Conservation (phyloP, 1,140 invertebrate species). For the Aphaenogaster rudis region DNA sequence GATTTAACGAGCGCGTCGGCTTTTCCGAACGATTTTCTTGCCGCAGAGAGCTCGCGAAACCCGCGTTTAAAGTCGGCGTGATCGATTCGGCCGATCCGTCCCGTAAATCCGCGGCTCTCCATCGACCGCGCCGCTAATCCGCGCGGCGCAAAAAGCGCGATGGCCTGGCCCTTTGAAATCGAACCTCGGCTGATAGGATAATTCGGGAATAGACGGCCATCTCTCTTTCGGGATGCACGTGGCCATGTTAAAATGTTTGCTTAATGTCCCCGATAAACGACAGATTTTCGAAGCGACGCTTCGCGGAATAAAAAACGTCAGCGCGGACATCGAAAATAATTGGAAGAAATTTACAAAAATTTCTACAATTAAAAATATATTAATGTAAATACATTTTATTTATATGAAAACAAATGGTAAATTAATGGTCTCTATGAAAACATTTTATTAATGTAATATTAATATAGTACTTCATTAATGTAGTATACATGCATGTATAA, state of each 20-base stretch:
- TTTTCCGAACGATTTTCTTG: conserved; percentile 37
- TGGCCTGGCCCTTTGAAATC: not conserved
- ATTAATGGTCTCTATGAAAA: not conserved
- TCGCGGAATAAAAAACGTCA: not conserved
- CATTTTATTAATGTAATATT: not conserved
- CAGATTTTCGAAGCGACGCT: not conserved
- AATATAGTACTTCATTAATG: too few species aligned
- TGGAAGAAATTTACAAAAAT: not conserved
- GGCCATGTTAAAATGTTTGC: not conserved
- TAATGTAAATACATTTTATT: not conserved
- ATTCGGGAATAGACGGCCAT: conserved; percentile 6
- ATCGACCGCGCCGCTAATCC: not conserved
- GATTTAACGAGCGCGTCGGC: conserved; percentile 35
- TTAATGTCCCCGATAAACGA: not conserved
- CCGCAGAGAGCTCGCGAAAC: not conserved
- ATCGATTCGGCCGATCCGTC: not conserved
- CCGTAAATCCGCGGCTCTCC: not conserved
- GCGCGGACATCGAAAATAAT: not conserved
- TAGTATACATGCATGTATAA: not conserved
- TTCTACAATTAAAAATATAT: not conserved
- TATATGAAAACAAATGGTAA: not conserved
- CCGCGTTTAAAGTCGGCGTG: not conserved
- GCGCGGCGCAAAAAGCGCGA: not conserved
- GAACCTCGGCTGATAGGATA: not conserved
- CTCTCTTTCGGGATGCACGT: not conserved